These are phyloP conservation scores for Chironex yamaguchii DNA, from an alignment of 30 jellyfish, hydroid and myxozoan genomes.

Conservation along the genomic window DNA sequence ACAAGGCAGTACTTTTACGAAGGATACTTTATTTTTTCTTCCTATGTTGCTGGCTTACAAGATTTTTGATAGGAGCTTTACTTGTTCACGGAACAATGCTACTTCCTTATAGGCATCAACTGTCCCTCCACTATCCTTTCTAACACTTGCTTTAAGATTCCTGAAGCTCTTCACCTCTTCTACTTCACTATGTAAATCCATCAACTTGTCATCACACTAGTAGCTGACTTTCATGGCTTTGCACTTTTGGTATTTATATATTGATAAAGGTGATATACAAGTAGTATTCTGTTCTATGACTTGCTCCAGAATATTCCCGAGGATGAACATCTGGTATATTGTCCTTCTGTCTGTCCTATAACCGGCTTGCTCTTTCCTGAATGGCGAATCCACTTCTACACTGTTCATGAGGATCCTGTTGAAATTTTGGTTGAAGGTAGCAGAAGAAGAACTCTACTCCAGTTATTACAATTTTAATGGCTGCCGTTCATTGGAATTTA, in stretches of 20 bases:
- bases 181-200: neutral
- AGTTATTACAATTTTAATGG: neutral
- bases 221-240: neutral
- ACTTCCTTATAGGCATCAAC: neutral
- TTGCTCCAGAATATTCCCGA: neutral
- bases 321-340: neutral
- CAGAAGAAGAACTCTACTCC: neutral
- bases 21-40: neutral
- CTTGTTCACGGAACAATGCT: neutral
- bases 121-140: neutral
- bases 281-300: neutral
- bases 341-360: neutral
- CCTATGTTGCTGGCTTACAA: neutral
- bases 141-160: neutral
- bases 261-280: neutral
- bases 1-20: neutral
- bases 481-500: neutral
- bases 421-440: neutral
- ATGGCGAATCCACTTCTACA: neutral
- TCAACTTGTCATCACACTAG: neutral
- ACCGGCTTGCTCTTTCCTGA: neutral
- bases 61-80: neutral
- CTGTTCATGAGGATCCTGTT: neutral
- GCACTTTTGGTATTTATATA: neutral
- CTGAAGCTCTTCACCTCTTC: neutral